Evolutionary conservation across 2,888 invertebrate genomes (phyloP).

Genomic region (Athalia rosae): DNA sequence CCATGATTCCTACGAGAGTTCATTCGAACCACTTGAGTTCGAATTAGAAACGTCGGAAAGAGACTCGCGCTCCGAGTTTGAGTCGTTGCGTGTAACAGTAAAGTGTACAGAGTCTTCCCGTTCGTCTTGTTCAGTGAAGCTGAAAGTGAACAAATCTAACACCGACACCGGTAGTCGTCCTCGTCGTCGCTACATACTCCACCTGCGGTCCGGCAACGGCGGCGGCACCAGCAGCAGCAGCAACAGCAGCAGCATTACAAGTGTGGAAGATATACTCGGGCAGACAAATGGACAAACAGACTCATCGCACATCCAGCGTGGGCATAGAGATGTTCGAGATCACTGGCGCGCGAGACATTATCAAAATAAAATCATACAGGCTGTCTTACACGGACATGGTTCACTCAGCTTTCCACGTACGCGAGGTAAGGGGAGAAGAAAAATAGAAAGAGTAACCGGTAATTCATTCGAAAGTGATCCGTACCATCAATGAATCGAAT

Average conservation of each 20-base stretch:
- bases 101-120: neutral
- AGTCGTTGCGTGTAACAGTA: constrained; percentile 36
- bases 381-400: neutral
- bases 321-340: constrained; percentile 25
- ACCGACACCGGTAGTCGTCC: constrained; percentile 19
- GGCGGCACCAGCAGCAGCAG: too few relatives aligned
- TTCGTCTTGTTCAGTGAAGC: constrained; percentile 37
- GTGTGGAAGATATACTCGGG: neutral
- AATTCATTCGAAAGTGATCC: too few relatives aligned
- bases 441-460: neutral
- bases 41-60: neutral
- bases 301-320: constrained; percentile 15
- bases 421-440: neutral
- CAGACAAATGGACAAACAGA: constrained; percentile 35
- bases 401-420: neutral
- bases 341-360: constrained; percentile 18
- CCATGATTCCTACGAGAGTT: constrained; percentile 5
- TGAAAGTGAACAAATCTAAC: constrained; percentile 43
- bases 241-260: too few relatives aligned
- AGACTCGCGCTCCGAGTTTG: neutral
- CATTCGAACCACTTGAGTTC: neutral
- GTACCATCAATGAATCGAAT: too few relatives aligned
- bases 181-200: constrained; percentile 15
- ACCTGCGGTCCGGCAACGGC: neutral
- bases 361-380: constrained; percentile 17